phyloP scores from a whole-genome alignment of 2,797 vertebrate species.

The Pseudochirops corinnae region DNA sequence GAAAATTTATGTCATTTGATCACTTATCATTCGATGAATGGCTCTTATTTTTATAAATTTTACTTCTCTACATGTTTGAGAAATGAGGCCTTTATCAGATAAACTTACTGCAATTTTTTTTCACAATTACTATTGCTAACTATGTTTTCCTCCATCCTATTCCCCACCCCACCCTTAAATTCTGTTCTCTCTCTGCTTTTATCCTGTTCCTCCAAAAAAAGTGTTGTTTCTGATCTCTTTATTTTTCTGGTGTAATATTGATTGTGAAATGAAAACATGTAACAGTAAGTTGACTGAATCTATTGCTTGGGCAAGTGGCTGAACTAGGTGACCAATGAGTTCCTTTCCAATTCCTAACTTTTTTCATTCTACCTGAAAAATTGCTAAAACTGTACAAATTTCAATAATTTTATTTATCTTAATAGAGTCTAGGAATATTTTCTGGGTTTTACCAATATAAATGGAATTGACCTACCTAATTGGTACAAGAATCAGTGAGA shows the following conservation, averaged over 20 bases:
- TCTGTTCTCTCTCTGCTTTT: too few relatives aligned
- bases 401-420: not conserved
- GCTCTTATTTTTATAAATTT: too few relatives aligned
- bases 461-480: not conserved
- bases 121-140: too few relatives aligned
- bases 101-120: too few relatives aligned
- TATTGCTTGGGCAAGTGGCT: not conserved
- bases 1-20: too few relatives aligned
- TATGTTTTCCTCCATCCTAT: too few relatives aligned
- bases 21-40: too few relatives aligned
- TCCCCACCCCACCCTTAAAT: too few relatives aligned
- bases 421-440: not conserved
- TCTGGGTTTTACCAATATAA: not conserved
- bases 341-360: not conserved
- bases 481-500: not conserved
- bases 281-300: not conserved
- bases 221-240: not conserved
- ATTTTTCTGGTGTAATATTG: conserved; percentile 31
- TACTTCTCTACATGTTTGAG: too few relatives aligned
- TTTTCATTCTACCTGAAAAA: not conserved
- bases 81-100: too few relatives aligned
- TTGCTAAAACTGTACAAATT: not conserved
- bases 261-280: conserved; percentile 12
- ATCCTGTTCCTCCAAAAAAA: too few relatives aligned
- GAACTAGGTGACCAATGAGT: not conserved